Percentiles rank a stretch among this genome's conserved stretches.
These are phyloP conservation scores for Rallus limicola DNA, from an alignment of 2,113 vertebrate genomes.

Conservation along the genomic window DNA sequence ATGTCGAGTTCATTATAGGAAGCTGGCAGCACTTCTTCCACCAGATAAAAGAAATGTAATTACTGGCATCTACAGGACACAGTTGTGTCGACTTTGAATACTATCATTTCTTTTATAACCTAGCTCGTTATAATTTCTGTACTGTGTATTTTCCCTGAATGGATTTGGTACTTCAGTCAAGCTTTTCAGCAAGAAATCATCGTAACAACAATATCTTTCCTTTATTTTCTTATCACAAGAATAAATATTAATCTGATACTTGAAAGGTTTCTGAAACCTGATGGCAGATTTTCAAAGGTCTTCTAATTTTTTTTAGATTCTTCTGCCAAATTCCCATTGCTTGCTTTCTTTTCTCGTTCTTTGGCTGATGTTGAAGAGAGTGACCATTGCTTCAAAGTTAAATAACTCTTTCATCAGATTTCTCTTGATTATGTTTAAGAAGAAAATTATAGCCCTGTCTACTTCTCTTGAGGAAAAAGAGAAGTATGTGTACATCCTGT, in stretches of 20 bases:
- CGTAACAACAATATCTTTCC: slow-evolving; percentile 4
- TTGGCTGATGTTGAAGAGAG: not conserved
- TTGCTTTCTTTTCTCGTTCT: not conserved
- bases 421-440: not conserved
- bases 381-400: not conserved
- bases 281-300: slow-evolving; percentile 42
- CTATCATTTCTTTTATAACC: slow-evolving; percentile 40
- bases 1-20: slow-evolving; percentile 54
- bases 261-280: slow-evolving; percentile 17
- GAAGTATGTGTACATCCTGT: not conserved
- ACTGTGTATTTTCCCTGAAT: not conserved
- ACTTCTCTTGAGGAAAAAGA: not conserved
- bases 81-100: slow-evolving; percentile 40
- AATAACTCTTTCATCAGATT: not conserved
- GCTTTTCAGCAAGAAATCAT: slow-evolving; percentile 38
- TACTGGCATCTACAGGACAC: slow-evolving; percentile 50
- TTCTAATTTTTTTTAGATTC: slow-evolving; percentile 15
- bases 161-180: slow-evolving; percentile 19
- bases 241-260: slow-evolving; percentile 27
- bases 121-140: slow-evolving; percentile 29
- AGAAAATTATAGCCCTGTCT: not conserved
- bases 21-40: slow-evolving; percentile 26
- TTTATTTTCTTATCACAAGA: slow-evolving; percentile 43
- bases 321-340: not conserved
- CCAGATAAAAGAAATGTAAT: slow-evolving; percentile 70